Conservation (phyloP, 1,140 invertebrate genomes). For the Anadara kagoshimensis region DNA sequence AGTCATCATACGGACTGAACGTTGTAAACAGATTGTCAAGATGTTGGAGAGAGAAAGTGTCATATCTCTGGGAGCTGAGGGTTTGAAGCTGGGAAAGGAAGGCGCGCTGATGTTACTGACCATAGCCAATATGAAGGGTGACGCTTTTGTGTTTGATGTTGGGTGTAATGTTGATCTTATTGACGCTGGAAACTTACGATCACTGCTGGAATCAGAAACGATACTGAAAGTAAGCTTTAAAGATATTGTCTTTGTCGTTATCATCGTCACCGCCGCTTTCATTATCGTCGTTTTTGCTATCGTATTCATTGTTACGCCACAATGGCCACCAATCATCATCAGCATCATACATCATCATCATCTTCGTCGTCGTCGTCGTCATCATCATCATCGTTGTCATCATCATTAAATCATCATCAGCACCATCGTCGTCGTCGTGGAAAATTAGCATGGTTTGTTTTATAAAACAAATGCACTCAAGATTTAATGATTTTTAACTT, state of each 20-base stretch:
- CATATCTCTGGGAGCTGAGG: constrained; percentile 25
- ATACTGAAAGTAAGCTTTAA: constrained; percentile 90
- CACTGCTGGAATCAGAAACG: constrained; percentile 85
- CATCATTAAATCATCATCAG: too few relatives aligned
- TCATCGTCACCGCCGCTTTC: neutral
- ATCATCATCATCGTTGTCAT: too few relatives aligned
- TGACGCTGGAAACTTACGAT: constrained; percentile 84
- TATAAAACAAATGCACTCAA: too few relatives aligned
- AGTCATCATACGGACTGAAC: neutral
- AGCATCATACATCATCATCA: neutral
- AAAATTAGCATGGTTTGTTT: too few relatives aligned
- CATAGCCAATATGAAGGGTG: constrained; percentile 85
- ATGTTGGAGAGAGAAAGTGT: constrained; percentile 1
- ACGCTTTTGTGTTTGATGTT: constrained; percentile 87
- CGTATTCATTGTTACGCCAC: too few relatives aligned
- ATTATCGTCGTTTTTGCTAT: too few relatives aligned
- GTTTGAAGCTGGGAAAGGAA: constrained; percentile 21
- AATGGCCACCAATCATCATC: too few relatives aligned
- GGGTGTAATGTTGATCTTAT: constrained; percentile 82
- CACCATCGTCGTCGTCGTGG: too few relatives aligned
- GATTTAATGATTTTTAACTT: too few relatives aligned
- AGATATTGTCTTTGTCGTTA: too few relatives aligned
- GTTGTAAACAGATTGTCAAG: constrained; percentile 4
- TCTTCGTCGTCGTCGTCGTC: neutral
- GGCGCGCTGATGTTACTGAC: constrained; percentile 86